Percentiles rank a stretch among this genome's conserved stretches.
Conservation (phyloP, 2,113 vertebrate species). For the Oryzias woworae region DNA sequence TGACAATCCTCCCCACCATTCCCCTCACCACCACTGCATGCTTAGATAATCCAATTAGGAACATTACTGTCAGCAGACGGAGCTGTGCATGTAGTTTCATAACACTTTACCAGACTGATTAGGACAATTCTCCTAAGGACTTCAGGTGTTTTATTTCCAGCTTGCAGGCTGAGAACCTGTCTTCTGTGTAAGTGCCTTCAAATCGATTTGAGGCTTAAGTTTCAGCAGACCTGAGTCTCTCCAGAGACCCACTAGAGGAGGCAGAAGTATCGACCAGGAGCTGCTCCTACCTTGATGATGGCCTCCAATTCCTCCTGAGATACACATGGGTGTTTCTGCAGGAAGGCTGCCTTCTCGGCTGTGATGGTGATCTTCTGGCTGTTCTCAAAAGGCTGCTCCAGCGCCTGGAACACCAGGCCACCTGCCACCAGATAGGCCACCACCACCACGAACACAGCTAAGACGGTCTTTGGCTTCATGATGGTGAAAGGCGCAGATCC, state of each 20-base stretch:
- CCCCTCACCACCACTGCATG: too few species aligned
- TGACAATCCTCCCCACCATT: too few species aligned
- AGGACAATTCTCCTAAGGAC: constrained; percentile 4
- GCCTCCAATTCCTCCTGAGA: constrained; percentile 86
- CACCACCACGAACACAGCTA: constrained; percentile 93
- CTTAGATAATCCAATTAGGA: too few species aligned
- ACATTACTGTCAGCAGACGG: too few species aligned
- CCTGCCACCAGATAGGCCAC: constrained; percentile 90
- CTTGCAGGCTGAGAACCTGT: constrained; percentile 11
- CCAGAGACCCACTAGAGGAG: constrained; percentile 25
- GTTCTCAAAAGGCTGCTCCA: constrained; percentile 94
- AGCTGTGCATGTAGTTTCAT: too few species aligned
- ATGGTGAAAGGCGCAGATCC: constrained; percentile 84
- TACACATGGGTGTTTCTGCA: constrained; percentile 88
- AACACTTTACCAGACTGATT: constrained; percentile 4
- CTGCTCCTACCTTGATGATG: constrained; percentile 86
- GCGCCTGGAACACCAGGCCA: constrained; percentile 86
- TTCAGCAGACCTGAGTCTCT: constrained; percentile 51
- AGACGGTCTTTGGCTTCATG: constrained; percentile 96
- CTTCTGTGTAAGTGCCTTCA: constrained; percentile 24
- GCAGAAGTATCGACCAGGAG: constrained; percentile 16
- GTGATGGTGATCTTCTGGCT: constrained; percentile 91
- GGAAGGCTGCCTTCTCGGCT: constrained; percentile 88
- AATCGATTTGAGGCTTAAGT: constrained; percentile 57
- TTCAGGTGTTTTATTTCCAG: constrained; percentile 18